Percentiles rank a stretch among this genome's conserved stretches.
phyloP scores from a whole-genome alignment of 1,140 invertebrate species.

The Drosophila hydei region DNA sequence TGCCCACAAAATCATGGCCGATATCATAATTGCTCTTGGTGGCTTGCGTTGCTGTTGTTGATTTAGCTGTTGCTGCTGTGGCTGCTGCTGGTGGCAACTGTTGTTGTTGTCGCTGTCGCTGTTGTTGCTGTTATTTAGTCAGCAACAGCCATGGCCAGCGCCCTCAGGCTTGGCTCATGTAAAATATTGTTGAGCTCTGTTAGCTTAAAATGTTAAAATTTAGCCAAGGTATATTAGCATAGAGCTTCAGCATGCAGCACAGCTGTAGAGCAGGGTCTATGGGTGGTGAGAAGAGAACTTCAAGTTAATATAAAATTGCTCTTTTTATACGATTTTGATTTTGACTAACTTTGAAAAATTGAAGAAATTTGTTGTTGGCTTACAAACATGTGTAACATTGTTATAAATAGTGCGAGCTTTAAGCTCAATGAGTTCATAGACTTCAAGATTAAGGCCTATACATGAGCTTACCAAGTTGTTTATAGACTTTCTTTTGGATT shows the following conservation, averaged over 20 bases:
- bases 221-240: constrained; percentile 15
- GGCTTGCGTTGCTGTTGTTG: constrained; percentile 57
- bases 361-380: too few relatives aligned
- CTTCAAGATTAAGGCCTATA: too few relatives aligned
- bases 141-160: constrained; percentile 62
- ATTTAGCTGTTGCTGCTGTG: constrained; percentile 20
- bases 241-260: background rate
- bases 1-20: constrained; percentile 81
- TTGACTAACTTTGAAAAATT: too few relatives aligned
- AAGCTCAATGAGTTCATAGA: too few relatives aligned
- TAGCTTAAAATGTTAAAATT: constrained; percentile 14
- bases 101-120: background rate
- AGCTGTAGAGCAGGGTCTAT: background rate
- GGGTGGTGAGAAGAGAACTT: background rate
- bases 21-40: constrained; percentile 81
- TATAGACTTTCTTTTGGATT: too few relatives aligned
- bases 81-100: background rate
- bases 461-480: too few relatives aligned
- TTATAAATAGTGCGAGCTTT: too few relatives aligned
- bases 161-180: constrained; percentile 60
- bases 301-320: too few relatives aligned
- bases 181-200: constrained; percentile 72
- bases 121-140: constrained; percentile 65
- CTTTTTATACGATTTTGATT: too few relatives aligned
- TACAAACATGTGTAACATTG: too few relatives aligned